Percentiles rank a stretch among this genome's conserved stretches.
These are phyloP conservation scores for Pecten maximus DNA, from an alignment of 2,888 invertebrate genomes.

Conservation along the genomic window DNA sequence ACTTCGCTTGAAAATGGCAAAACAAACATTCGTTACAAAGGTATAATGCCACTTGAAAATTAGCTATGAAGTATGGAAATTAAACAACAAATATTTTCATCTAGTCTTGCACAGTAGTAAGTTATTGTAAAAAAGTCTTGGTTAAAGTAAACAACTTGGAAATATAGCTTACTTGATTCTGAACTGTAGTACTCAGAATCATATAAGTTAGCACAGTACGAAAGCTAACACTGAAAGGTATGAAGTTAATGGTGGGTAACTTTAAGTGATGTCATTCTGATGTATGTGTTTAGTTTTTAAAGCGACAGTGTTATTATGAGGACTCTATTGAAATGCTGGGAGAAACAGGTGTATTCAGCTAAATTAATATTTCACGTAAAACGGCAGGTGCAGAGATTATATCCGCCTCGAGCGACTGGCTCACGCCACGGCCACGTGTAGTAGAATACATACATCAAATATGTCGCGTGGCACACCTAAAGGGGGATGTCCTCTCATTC, in stretches of 20 bases:
- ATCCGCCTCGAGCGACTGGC: not conserved
- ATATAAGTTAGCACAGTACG: not conserved
- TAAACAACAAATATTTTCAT: too few relatives aligned
- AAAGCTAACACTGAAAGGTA: not conserved
- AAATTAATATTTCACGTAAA: not conserved
- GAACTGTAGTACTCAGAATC: not conserved
- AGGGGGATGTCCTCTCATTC: not conserved
- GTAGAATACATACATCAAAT: not conserved
- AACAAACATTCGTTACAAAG: too few relatives aligned
- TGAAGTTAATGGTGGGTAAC: not conserved
- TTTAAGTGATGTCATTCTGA: not conserved
- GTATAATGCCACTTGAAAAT: too few relatives aligned
- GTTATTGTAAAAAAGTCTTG: too few relatives aligned
- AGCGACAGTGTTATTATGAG: slow-evolving; percentile 17
- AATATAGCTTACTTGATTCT: too few relatives aligned
- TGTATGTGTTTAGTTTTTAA: not conserved
- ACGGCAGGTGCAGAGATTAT: slow-evolving; percentile 23
- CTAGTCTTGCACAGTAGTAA: too few relatives aligned
- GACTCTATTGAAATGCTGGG: not conserved
- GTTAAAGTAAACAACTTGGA: too few relatives aligned
- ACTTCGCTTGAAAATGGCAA: too few relatives aligned
- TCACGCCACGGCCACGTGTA: not conserved
- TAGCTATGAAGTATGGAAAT: too few relatives aligned
- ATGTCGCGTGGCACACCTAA: not conserved
- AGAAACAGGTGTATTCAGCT: slow-evolving; percentile 4